Percentiles rank a stretch among this genome's conserved stretches.
Evolutionary conservation across 2,888 invertebrate genomes (phyloP).

Genomic region (Mesochorus sp.): DNA sequence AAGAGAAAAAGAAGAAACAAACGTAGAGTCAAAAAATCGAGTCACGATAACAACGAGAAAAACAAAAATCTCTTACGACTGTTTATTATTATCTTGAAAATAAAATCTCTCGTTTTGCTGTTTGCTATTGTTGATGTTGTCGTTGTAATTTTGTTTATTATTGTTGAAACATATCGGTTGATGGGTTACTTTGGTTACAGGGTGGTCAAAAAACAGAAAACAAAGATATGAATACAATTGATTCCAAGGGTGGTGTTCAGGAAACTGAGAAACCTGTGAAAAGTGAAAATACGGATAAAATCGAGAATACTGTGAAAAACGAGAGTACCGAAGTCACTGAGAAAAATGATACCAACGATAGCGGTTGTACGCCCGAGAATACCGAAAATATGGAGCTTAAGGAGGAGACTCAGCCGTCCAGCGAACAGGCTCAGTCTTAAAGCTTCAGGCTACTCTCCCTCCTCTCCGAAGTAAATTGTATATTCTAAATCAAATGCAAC

Average conservation of each 20-base stretch:
- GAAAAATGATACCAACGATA: constrained; percentile 42
- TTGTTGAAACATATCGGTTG: constrained; percentile 65
- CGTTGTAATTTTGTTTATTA: background rate
- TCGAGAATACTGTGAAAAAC: constrained; percentile 44
- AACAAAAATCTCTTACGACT: background rate
- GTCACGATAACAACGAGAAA: too few species aligned
- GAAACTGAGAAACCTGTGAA: constrained; percentile 75
- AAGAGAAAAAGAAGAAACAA: too few species aligned
- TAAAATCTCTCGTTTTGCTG: constrained; percentile 23
- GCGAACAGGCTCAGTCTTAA: constrained; percentile 81
- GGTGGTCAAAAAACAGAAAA: constrained; percentile 80
- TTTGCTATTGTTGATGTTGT: constrained; percentile 6
- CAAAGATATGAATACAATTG: constrained; percentile 79
- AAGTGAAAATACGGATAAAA: constrained; percentile 59
- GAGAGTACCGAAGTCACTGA: constrained; percentile 52
- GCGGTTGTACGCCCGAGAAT: constrained; percentile 74
- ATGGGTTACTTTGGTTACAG: constrained; percentile 80
- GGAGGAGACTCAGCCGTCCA: constrained; percentile 80
- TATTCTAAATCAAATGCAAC: constrained; percentile 66
- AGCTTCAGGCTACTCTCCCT: constrained; percentile 81
- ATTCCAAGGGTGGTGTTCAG: constrained; percentile 80
- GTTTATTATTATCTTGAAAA: background rate
- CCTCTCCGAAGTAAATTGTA: constrained; percentile 68
- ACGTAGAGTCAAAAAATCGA: too few species aligned
- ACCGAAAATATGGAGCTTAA: constrained; percentile 78